Conservation (phyloP, 2,888 invertebrate genomes). For the Nipponacmea schrenckii region DNA sequence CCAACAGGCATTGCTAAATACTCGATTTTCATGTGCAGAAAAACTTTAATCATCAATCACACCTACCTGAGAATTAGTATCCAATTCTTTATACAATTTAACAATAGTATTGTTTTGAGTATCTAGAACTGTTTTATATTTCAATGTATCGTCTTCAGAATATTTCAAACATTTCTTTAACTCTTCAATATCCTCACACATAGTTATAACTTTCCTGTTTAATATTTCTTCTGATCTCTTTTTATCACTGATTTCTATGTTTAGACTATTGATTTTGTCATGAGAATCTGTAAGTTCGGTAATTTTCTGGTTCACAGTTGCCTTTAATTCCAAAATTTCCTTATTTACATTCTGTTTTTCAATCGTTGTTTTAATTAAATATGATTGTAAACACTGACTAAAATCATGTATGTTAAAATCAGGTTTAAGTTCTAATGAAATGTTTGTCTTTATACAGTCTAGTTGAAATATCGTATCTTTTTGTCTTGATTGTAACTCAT, state of each 20-base stretch:
- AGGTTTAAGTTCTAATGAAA: conserved; percentile 11
- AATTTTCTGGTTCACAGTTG: conserved; percentile 5
- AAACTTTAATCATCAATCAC: no score
- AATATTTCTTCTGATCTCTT: background rate
- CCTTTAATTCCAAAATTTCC: background rate
- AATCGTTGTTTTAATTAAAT: conserved; percentile 8
- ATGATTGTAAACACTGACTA: background rate
- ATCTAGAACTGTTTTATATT: conserved; percentile 3
- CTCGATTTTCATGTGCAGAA: no score
- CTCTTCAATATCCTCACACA: conserved; percentile 3
- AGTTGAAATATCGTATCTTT: background rate
- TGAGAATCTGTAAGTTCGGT: conserved; percentile 26
- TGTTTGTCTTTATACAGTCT: background rate
- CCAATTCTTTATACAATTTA: no score
- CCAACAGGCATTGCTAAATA: no score
- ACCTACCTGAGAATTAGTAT: no score
- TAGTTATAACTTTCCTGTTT: background rate
- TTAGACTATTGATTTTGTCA: conserved; percentile 27
- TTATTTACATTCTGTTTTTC: conserved; percentile 9
- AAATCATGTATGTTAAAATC: background rate
- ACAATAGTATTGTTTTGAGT: background rate
- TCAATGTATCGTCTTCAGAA: background rate
- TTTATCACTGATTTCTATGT: conserved; percentile 14
- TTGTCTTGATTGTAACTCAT: background rate
- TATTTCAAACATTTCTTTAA: background rate